Evolutionary conservation across 2,888 invertebrate genomes (phyloP).

Genomic region (Myopa tessellatipennis): DNA sequence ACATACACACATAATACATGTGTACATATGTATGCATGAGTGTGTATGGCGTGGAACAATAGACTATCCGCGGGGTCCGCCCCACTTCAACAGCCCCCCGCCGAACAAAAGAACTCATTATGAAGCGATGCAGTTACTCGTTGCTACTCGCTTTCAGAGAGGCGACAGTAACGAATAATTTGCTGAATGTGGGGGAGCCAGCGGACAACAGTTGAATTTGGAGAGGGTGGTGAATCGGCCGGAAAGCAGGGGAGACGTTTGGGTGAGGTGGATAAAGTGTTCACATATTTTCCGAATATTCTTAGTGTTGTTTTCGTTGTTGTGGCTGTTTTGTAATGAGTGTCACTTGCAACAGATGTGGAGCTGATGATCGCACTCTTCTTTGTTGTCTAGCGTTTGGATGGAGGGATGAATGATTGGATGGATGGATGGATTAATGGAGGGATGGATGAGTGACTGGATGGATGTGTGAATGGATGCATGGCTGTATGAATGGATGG

Average conservation of each 20-base stretch:
- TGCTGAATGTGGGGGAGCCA: slow-evolving; percentile 15
- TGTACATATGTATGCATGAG: slow-evolving; percentile 17
- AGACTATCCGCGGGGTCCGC: not conserved
- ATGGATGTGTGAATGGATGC: not conserved
- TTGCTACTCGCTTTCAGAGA: slow-evolving; percentile 19
- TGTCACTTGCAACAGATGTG: slow-evolving; percentile 25
- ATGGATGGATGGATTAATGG: not conserved
- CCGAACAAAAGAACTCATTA: slow-evolving; percentile 24
- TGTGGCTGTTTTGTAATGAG: slow-evolving; percentile 9
- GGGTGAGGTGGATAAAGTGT: not conserved
- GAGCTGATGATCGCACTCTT: slow-evolving; percentile 23
- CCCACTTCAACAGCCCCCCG: slow-evolving; percentile 11
- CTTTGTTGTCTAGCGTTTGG: slow-evolving; percentile 26
- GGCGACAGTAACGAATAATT: slow-evolving; percentile 12
- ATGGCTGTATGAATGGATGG: not conserved
- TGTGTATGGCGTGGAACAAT: not conserved
- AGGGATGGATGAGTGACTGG: not conserved
- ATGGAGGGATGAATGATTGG: not conserved
- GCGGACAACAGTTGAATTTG: not conserved
- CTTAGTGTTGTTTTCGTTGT: not conserved
- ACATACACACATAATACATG: not conserved
- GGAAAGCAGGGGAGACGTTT: not conserved
- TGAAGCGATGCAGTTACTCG: no score
- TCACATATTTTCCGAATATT: slow-evolving; percentile 25
- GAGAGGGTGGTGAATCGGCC: not conserved